Percentiles rank a stretch among this genome's conserved stretches.
These are phyloP conservation scores for Laterallus jamaicensis DNA, from an alignment of 2,113 vertebrate species.

Conservation along the genomic window DNA sequence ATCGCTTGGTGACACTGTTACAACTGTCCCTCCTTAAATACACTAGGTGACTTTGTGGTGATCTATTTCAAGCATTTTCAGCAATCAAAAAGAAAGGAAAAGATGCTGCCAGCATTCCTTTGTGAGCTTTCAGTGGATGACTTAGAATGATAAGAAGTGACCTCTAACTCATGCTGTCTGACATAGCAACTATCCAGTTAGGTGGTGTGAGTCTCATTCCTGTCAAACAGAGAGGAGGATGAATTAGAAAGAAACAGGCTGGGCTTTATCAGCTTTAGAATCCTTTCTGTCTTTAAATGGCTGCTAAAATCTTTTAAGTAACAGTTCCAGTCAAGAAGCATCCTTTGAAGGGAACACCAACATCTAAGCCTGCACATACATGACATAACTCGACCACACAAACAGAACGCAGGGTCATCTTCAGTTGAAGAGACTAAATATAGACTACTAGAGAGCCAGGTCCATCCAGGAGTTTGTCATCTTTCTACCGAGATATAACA, in stretches of 20 bases:
- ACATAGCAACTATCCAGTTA: not conserved
- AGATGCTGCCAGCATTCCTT: not conserved
- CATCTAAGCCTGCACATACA: not conserved
- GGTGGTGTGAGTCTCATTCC: not conserved
- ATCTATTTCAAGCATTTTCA: conserved; percentile 2
- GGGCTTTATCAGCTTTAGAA: not conserved
- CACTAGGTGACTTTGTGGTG: not conserved
- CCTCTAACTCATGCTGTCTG: not conserved
- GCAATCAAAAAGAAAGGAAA: not conserved
- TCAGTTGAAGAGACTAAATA: not conserved
- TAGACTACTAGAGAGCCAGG: not conserved
- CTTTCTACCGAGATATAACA: not conserved
- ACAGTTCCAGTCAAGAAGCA: not conserved
- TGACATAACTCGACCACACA: not conserved
- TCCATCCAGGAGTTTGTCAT: not conserved
- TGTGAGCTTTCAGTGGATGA: not conserved
- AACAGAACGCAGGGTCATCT: not conserved
- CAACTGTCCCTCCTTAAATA: not conserved
- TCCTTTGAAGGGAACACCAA: not conserved
- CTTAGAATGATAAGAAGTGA: not conserved
- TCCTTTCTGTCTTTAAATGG: not conserved
- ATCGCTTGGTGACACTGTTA: not conserved
- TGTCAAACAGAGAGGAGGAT: not conserved
- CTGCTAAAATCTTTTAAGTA: not conserved
- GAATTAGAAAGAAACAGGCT: not conserved